Percentiles rank a stretch among this genome's conserved stretches.
Conservation (phyloP, 2,113 vertebrate genomes). For the Phylloscopus whistleri region DNA sequence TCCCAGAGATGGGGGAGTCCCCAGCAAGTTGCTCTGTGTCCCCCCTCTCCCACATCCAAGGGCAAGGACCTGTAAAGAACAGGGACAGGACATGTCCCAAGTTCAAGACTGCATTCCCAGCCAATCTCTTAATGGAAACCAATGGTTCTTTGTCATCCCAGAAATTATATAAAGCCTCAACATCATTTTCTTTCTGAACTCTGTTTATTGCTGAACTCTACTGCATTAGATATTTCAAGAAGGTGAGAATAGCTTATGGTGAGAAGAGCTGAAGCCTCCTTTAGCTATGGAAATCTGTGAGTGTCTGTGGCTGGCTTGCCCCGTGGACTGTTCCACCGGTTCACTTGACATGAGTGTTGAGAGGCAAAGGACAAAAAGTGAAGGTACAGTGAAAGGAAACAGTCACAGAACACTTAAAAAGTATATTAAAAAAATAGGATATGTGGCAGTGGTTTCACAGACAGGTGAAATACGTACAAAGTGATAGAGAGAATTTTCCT, state of each 20-base stretch:
- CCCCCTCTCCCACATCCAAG: accelerated
- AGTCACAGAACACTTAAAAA: neutral
- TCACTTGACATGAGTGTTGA: neutral
- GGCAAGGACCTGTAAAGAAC: neutral
- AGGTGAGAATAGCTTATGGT: neutral
- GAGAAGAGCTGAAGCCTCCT: neutral
- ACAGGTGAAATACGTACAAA: neutral
- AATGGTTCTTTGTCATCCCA: neutral
- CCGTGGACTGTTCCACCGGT: neutral
- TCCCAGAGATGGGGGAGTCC: neutral
- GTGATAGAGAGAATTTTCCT: neutral
- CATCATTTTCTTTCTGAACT: neutral
- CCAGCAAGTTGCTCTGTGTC: neutral
- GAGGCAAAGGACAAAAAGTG: neutral
- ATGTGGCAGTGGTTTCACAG: neutral
- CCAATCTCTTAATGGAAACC: neutral
- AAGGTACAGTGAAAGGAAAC: neutral
- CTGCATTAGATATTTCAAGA: neutral
- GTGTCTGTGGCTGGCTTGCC: neutral
- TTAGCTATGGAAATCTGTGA: neutral
- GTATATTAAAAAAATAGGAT: neutral
- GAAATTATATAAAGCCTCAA: neutral
- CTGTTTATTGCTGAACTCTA: neutral
- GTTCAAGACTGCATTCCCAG: neutral
- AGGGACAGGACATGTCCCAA: neutral